Conservation (phyloP, 1,140 invertebrate genomes). For the Anastatus disparis region DNA sequence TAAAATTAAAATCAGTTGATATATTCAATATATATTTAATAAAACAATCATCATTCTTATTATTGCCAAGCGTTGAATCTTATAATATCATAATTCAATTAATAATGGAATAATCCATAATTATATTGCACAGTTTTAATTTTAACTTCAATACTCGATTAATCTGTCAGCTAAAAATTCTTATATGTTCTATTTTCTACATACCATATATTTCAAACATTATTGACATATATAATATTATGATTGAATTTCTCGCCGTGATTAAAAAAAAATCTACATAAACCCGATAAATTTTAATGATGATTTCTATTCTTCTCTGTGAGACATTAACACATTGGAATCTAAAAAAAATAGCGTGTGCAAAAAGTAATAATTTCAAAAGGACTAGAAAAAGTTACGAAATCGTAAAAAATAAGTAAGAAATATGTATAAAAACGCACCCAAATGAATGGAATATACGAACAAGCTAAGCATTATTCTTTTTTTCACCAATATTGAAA, state of each 20-base stretch:
- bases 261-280: slow-evolving; percentile 13
- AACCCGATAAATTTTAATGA: slow-evolving; percentile 16
- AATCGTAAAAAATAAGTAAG: no score
- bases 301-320: neutral
- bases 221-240: neutral
- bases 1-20: no score
- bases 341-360: neutral
- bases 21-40: no score
- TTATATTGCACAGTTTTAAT: no score
- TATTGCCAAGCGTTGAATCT: no score
- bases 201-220: neutral
- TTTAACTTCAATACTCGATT: no score
- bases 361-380: slow-evolving; percentile 23
- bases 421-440: neutral
- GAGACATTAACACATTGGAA: neutral
- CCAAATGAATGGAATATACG: slow-evolving; percentile 34
- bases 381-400: neutral
- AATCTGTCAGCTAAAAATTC: no score
- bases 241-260: neutral
- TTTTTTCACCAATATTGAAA: slow-evolving; percentile 26
- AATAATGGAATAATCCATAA: no score
- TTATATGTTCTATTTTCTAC: no score
- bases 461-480: slow-evolving; percentile 29
- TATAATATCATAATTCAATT: no score
- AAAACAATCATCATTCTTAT: no score